Evolutionary conservation across 2,888 invertebrate genomes (phyloP), one percentile per base, ranked within the genome.

Genomic region (Caenorhabditis doughertyi): DNA sequence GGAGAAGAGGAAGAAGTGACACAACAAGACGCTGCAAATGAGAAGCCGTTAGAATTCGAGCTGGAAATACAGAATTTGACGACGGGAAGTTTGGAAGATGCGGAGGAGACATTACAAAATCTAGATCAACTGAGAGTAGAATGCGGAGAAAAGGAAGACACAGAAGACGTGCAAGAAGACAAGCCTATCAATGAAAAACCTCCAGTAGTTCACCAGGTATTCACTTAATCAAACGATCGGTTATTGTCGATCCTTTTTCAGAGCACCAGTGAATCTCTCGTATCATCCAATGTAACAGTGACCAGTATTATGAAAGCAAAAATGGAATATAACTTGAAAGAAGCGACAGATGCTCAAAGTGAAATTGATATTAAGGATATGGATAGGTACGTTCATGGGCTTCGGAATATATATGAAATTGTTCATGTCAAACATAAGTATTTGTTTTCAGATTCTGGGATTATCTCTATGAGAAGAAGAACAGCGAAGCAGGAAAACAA

Each of bases 391-490:
- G 55, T 58, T 23, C 8, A 35, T 8, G 2, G n/a, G n/a, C n/a
- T n/a, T n/a, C 32, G 32, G 32, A 32, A 9, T n/a, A n/a, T n/a
- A 32, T 13, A 16, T 29, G 25, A 51, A 23, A 51, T 9, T 51
- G 16, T 62, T 25, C 21, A 7, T 44, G 2, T 44, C 7, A 42
- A 39, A 42, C 60, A 39, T 21, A 21, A 21, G 13, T 60, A 16
- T 35, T 64, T 47, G 23, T 16, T 58, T 64, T 25, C 71, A 79
- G 79, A 47, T 82, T 83, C 49, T 83, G 83, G 83, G 83, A 83
- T 49, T 79, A 79, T 51, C 47, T 83, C 3, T 83, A 83, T 44
- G 68, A 72, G 7, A 67, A 71, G 11, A 58, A 71, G 2, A 8
- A 44, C 16, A 23, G 13, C n/a, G 18, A 27, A 5, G 55, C 9